Evolutionary conservation across 2,797 vertebrate species (phyloP).

Genomic region (Macropus fuliginosus): DNA sequence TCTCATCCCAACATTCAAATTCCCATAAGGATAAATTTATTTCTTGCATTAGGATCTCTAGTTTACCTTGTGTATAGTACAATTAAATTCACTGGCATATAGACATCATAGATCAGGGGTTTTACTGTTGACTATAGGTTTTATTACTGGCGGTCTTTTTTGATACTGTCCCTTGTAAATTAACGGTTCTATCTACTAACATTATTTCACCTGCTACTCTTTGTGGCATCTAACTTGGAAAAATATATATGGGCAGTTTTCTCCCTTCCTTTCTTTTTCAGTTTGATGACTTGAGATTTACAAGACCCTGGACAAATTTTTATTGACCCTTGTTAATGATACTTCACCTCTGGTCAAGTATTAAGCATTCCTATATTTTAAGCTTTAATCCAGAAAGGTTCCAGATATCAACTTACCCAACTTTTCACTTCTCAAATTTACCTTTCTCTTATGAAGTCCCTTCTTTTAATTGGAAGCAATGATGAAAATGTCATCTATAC

Average conservation of each 20-base stretch:
- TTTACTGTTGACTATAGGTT: not conserved
- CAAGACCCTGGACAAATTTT: not conserved
- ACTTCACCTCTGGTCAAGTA: not conserved
- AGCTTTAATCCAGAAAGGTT: not conserved
- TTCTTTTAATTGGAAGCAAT: not conserved
- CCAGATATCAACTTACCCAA: not conserved
- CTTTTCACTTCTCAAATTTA: not conserved
- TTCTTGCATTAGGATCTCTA: not conserved
- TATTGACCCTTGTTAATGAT: not conserved
- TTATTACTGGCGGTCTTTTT: not conserved
- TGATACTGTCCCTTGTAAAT: not conserved
- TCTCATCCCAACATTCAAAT: not conserved
- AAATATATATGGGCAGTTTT: not conserved
- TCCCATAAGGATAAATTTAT: not conserved
- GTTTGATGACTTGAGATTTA: not conserved
- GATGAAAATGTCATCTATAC: not conserved
- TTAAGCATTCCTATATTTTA: not conserved
- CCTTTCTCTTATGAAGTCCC: not conserved
- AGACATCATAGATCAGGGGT: not conserved
- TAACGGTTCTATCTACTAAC: not conserved
- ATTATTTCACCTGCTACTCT: not conserved
- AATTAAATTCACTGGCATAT: not conserved
- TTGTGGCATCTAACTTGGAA: not conserved
- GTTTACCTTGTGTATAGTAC: not conserved
- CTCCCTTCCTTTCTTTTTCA: not conserved